These are phyloP conservation scores for Puffinus mauretanicus DNA, from an alignment of 2,113 vertebrate genomes.

Conservation along the genomic window DNA sequence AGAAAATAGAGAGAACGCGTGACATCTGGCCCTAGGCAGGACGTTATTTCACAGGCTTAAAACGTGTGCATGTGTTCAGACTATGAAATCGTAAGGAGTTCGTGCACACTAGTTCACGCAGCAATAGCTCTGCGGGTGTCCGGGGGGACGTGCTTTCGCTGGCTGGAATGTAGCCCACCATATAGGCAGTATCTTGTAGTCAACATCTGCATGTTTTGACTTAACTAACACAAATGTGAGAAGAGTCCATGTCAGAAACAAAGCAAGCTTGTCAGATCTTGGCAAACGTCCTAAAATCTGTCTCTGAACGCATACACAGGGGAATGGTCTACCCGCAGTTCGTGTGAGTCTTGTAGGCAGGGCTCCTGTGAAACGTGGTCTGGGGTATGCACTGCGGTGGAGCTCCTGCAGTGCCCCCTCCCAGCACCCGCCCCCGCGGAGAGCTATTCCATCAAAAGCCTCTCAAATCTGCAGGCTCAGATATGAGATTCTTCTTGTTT, in stretches of 20 bases:
- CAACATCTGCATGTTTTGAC: neutral
- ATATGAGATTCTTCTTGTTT: neutral
- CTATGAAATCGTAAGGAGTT: fast-evolving
- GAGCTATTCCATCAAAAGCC: fast-evolving
- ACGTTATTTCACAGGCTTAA: fast-evolving
- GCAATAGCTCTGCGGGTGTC: no score
- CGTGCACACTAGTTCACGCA: fast-evolving
- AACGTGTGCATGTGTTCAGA: fast-evolving
- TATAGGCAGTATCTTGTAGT: fast-evolving
- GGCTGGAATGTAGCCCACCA: neutral
- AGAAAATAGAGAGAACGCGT: neutral
- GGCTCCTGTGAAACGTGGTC: fast-evolving
- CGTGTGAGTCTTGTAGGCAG: fast-evolving
- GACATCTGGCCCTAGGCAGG: neutral
- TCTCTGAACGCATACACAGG: fast-evolving
- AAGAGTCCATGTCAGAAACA: neutral
- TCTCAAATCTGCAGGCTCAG: neutral
- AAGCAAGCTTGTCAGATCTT: neutral
- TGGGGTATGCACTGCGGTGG: fast-evolving
- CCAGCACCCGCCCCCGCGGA: fast-evolving
- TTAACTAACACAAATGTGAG: neutral
- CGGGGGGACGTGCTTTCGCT: neutral
- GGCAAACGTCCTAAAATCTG: neutral
- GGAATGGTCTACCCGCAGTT: neutral
- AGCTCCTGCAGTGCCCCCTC: neutral